Base-by-base conservation (phyloP, 2,797 vertebrate genomes). In the Urosaurus nigricauda region DNA sequence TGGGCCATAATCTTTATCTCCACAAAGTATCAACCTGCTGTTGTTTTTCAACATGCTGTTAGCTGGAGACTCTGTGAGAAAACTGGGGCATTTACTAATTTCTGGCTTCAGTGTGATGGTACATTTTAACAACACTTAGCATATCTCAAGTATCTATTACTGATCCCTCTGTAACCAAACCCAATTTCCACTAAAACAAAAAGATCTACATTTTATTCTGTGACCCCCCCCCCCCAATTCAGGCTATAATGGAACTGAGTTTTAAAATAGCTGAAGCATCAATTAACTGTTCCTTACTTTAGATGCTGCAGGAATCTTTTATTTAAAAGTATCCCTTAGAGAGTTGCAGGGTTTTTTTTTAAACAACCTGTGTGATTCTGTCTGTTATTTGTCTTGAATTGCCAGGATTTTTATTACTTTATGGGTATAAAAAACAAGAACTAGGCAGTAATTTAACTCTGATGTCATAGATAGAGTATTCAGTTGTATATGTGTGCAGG, bases 181-280 rank as follows among this genome's bases (percentile, higher is more conserved):
- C 37, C 14, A 83, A 88, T 4, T 56, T 80, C 83, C 21, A 83
- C 88, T 89, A 94, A 91, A 92, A 91, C 80, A 74, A 91, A 93
- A 87, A 16, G 86, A 89, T 91, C 92, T 29, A 80, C 51, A 84
- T 43, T 19, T 58, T 74, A 91, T 86, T 90, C 91, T 73, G 43
- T 70, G 60, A 91, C 83, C 79, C 86, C 24, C 29, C 77, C 56
- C 91, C 88, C 78, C 40, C 85, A 91, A 37, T 75, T 71, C 90
- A 88, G 86, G 84, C 8, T 88, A 81, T 90, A 90, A 91, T 32
- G 85, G 85, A 93, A 88, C 84, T 90, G 89, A 91, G 84, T 91
- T 94, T 94, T 89, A 91, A 87, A 94, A 94, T 91, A 92, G 71
- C 90, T 89, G 84, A 71, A 87, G 32, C 91, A 92, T 92, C 91